Percentiles rank a stretch among this genome's conserved stretches.
These are phyloP conservation scores for Microchirus variegatus DNA, from an alignment of 2,797 vertebrate genomes.

Conservation along the genomic window DNA sequence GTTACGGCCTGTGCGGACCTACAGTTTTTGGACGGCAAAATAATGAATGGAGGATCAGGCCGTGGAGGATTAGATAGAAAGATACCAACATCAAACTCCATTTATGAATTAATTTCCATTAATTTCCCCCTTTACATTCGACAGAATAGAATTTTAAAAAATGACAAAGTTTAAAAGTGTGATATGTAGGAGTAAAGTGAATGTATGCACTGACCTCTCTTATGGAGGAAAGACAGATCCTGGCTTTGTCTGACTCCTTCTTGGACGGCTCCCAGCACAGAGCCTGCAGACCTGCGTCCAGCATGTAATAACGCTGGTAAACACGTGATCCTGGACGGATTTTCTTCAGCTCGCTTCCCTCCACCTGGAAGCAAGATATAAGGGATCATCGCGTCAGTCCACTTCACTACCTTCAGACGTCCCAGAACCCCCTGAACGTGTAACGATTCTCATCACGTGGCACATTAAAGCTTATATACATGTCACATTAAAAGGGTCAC, in stretches of 20 bases:
- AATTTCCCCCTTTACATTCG: no score
- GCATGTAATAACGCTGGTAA: constrained; percentile 91
- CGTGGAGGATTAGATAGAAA: no score
- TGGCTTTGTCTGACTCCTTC: constrained; percentile 95
- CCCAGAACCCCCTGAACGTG: constrained; percentile 7
- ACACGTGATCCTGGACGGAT: constrained; percentile 92
- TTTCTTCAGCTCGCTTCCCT: constrained; percentile 93
- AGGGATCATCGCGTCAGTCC: constrained; percentile 1
- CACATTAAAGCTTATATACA: constrained; percentile 16
- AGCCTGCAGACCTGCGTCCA: constrained; percentile 92
- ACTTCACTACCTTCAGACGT: constrained; percentile 4
- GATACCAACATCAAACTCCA: no score
- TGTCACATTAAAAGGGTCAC: constrained; percentile 22
- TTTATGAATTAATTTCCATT: no score
- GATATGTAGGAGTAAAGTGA: background rate
- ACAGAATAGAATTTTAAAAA: no score
- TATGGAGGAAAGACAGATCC: constrained; percentile 88
- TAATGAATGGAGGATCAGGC: no score
- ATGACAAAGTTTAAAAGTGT: no score
- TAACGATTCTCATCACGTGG: constrained; percentile 14
- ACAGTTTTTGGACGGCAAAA: constrained; percentile 31
- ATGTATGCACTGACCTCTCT: constrained; percentile 84
- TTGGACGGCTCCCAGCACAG: constrained; percentile 95
- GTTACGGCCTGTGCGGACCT: constrained; percentile 94
- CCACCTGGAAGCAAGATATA: constrained; percentile 71